Evolutionary conservation across 2,113 vertebrate species (phyloP), one percentile per base, ranked within the genome.

Genomic region (Carlito syrichta): DNA sequence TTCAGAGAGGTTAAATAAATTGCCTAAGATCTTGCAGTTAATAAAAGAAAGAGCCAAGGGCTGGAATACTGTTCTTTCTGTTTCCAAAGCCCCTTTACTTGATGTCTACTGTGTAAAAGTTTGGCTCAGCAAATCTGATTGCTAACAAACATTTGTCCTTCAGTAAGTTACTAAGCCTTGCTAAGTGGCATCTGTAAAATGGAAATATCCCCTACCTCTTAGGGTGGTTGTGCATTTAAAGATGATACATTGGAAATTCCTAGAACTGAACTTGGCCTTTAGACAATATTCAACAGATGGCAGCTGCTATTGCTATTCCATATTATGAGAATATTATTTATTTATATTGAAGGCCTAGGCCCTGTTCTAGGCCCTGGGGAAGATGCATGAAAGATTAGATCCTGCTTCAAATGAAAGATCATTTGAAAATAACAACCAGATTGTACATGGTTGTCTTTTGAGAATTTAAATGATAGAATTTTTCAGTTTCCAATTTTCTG

Each of bases 1-100:
- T 83, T 96, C 32, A 11, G 78, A 94, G 90, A 97, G 79, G 54
- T 38, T 66, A 89, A 93, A 76, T 56, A 58, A 96, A 94, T 83
- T 62, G 78, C 50, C 40, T 83, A 58, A 60, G 48, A 89, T 81
- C 8, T 96, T 89, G 48, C 78, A 54, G 60, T 8, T 69, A 43
- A 60, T 91, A 48, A 96, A 95, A 95, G 25, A 35, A 84, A 82
- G 78, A 89, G 78, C 13, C 2, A n/a, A 93, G 19, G 38, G 27
- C 4, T 74, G 32, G n/a, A 89, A 78, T 17, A 40, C 22, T 8
- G 52, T 60, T 92, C 45, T 43, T 5, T 71, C 50, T 76, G 27
- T 50, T 6, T 96, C 56, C 12, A 32, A 87, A 87, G 40, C 20
- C 45, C 32, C 12, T n/a, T 66, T 71, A 25, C 52, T 88, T 60